Evolutionary conservation across 2,113 vertebrate genomes (phyloP).

Genomic region (Danionella cerebrum): DNA sequence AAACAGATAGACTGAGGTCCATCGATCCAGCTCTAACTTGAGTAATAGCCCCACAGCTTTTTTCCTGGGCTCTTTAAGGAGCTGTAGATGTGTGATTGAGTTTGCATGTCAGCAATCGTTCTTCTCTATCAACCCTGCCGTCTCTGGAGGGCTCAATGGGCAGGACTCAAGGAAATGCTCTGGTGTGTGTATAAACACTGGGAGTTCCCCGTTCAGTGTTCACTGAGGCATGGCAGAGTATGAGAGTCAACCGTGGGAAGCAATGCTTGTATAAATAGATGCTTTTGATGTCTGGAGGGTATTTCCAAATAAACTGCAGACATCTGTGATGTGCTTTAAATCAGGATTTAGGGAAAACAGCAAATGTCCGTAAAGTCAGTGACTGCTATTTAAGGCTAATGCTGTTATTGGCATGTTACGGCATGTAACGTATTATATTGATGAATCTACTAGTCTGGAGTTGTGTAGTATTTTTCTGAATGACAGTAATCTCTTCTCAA

Average conservation of each 20-base stretch:
- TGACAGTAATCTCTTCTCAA: no score
- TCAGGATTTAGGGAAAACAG: not conserved
- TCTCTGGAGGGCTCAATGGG: conserved; percentile 41
- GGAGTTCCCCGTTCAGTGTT: not conserved
- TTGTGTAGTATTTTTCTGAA: no score
- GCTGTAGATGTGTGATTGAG: conserved; percentile 30
- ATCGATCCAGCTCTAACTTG: conserved; percentile 12
- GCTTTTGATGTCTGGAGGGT: not conserved
- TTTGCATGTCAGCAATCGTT: conserved; percentile 20
- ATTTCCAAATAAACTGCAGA: not conserved
- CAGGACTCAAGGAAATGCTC: conserved; percentile 54
- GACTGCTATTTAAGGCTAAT: not conserved
- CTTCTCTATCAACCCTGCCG: conserved; percentile 40
- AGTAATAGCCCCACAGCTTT: conserved; percentile 24
- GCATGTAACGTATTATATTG: no score
- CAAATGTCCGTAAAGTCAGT: not conserved
- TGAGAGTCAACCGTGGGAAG: not conserved
- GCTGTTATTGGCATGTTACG: not conserved
- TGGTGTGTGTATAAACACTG: conserved; percentile 56
- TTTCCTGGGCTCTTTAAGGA: not conserved
- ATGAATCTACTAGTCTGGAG: no score
- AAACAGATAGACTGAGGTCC: conserved; percentile 18
- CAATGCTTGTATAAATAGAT: not conserved
- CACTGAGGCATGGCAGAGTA: not conserved
- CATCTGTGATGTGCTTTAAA: not conserved